Evolutionary conservation across 2,888 invertebrate species (phyloP).

Genomic region (Sphecodes monilicornis): DNA sequence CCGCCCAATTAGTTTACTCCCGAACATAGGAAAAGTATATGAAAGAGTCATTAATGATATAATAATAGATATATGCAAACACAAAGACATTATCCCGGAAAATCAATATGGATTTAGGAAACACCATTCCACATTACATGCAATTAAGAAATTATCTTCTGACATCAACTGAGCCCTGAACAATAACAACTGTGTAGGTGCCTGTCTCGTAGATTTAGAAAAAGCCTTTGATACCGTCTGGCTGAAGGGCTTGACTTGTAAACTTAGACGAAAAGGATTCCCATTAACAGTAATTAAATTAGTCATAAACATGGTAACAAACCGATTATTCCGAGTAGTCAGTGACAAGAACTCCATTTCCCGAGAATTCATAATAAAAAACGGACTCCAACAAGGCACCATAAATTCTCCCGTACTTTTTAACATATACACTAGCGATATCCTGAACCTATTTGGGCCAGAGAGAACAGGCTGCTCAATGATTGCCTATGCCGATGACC

Average conservation of each 20-base stretch:
- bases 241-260: not conserved
- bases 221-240: conserved; percentile 55
- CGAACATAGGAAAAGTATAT: conserved; percentile 52
- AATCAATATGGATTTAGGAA: conserved; percentile 43
- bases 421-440: conserved; percentile 19
- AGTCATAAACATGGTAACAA: conserved; percentile 38
- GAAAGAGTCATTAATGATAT: conserved; percentile 47
- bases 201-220: conserved; percentile 53
- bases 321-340: not conserved
- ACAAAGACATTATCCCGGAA: conserved; percentile 30
- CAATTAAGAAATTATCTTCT: conserved; percentile 40
- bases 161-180: conserved; percentile 32
- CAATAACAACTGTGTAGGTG: not conserved
- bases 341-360: not conserved
- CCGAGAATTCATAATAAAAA: not conserved
- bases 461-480: conserved; percentile 9
- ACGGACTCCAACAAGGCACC: conserved; percentile 27
- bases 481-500: too few species aligned
- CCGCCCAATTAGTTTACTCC: conserved; percentile 50
- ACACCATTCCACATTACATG: conserved; percentile 50
- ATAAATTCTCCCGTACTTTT: conserved; percentile 38
- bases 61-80: not conserved
- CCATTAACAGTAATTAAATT: conserved; percentile 18
- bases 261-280: conserved; percentile 23
- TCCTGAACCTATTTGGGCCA: conserved; percentile 13